Percentiles rank a stretch among this genome's conserved stretches.
Conservation (phyloP, 2,113 vertebrate species). For the Hirundichthys speculiger region DNA sequence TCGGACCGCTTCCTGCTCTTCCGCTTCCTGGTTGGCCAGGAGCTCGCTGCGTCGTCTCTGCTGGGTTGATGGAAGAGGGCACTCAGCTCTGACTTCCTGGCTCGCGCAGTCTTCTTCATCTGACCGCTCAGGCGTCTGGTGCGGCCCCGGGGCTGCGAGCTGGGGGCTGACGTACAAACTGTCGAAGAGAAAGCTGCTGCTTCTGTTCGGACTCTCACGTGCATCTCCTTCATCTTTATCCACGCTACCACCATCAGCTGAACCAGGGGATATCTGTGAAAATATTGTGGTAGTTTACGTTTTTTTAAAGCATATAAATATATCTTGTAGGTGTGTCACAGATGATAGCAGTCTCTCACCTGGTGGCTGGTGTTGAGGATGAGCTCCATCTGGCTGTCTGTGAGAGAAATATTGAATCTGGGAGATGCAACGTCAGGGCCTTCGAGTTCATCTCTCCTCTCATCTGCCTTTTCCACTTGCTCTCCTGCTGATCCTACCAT, state of each 20-base stretch:
- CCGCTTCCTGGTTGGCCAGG: conserved; percentile 68
- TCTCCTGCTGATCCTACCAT: not conserved
- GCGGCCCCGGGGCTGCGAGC: conserved; percentile 61
- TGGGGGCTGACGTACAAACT: conserved; percentile 84
- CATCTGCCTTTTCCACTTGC: not conserved
- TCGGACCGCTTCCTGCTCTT: conserved; percentile 75
- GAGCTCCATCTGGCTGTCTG: conserved; percentile 90
- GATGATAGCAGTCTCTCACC: conserved; percentile 54
- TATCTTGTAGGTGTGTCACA: not conserved
- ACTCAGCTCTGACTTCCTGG: not conserved
- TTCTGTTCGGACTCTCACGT: conserved; percentile 84
- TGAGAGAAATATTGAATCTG: conserved; percentile 85
- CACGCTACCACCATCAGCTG: conserved; percentile 1
- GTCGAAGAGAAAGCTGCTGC: conserved; percentile 91
- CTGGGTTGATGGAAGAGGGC: conserved; percentile 20
- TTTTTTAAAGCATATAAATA: not conserved
- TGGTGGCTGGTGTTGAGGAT: conserved; percentile 88
- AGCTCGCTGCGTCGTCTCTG: conserved; percentile 61
- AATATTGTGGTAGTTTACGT: conserved; percentile 4
- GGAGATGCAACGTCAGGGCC: conserved; percentile 21
- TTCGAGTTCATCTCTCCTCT: conserved; percentile 22
- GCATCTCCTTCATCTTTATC: conserved; percentile 62
- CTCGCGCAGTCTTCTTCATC: conserved; percentile 56
- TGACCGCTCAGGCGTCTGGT: conserved; percentile 19
- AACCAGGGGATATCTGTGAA: conserved; percentile 49